These are phyloP conservation scores for Brachyhypopomus occidentalis DNA, from an alignment of 2,113 vertebrate species.

Conservation along the genomic window DNA sequence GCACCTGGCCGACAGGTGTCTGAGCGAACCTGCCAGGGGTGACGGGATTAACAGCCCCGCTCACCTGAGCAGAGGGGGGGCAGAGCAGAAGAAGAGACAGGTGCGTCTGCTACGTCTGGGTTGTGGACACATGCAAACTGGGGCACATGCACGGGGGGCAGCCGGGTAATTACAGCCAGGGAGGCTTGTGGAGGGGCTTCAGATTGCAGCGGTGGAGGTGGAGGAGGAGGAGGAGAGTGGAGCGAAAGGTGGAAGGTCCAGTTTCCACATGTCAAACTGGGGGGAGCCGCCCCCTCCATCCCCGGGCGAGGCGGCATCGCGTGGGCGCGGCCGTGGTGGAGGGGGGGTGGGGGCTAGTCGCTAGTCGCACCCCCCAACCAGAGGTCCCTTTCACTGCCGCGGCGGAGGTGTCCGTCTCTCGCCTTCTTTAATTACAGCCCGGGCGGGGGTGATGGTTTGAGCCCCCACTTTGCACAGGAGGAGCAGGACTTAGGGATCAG, in stretches of 20 bases:
- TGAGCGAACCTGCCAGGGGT: slow-evolving; percentile 48
- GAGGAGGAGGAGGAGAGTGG: slow-evolving; percentile 37
- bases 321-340: too few species aligned
- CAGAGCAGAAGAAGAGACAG: slow-evolving; percentile 44
- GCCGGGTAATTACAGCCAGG: slow-evolving; percentile 53
- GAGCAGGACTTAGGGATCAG: slow-evolving; percentile 29
- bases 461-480: slow-evolving; percentile 11
- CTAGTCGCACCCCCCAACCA: too few species aligned
- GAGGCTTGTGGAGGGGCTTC: slow-evolving; percentile 33
- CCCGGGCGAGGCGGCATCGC: slow-evolving; percentile 21
- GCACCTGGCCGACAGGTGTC: slow-evolving; percentile 59
- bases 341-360: too few species aligned
- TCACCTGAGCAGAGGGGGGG: slow-evolving; percentile 45
- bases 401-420: slow-evolving; percentile 22
- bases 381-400: slow-evolving; percentile 33
- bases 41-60: slow-evolving; percentile 46
- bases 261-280: slow-evolving; percentile 45
- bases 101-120: slow-evolving; percentile 48
- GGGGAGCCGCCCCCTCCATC: slow-evolving; percentile 22
- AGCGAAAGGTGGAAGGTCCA: slow-evolving; percentile 34
- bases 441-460: neutral
- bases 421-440: slow-evolving; percentile 51
- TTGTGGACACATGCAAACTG: neutral
- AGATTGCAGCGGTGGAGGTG: slow-evolving; percentile 44
- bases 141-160: neutral